Base-by-base conservation (phyloP, 2,888 invertebrate species). In the Brenthis daphne region DNA sequence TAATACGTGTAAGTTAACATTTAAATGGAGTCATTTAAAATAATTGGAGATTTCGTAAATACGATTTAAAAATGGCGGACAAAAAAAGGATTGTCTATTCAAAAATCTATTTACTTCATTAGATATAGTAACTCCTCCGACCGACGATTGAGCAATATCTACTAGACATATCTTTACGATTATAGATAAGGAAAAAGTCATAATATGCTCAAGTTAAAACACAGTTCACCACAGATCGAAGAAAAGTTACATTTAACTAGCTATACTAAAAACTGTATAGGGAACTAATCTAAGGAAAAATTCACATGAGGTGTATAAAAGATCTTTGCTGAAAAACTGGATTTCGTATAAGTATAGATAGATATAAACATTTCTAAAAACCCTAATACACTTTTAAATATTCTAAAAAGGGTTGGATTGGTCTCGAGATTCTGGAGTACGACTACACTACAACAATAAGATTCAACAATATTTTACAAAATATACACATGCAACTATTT, bases 361-460 rank as follows among this genome's bases (percentile, higher is more conserved):
- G 71, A 77, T 87, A 43, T 43, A 92, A 90, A 90, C 73, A 80
- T 89, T 79, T 91, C 87, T 90, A 90, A 90, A 90, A 84, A 80
- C 83, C 84, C 84, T 83, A 85, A 81, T 86, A 85, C 80, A 77
- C 53, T 63, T 80, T 87, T 87, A 89, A 85, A 85, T 85, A 82
- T 76, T 90, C 85, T 89, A 89, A 88, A 89, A 89, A 85, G 85
- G 83, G 82, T 88, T 85, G 85, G 82, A 84, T 92, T 92, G 92
- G 92, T 92, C 92, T 87, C 86, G 89, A 90, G 86, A 90, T 87
- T 90, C 85, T 84, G 87, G 87, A 84, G 88, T 86, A 81, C 82
- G 74, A 81, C 84, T 82, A 83, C 74, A 79, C 85, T 88, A 88
- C 84, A 86, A 87, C 83, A 86, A 86, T 81, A 85, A 80, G 77